phyloP scores from a whole-genome alignment of 2,888 invertebrate genomes.

The Pharmacophagus antenor region DNA sequence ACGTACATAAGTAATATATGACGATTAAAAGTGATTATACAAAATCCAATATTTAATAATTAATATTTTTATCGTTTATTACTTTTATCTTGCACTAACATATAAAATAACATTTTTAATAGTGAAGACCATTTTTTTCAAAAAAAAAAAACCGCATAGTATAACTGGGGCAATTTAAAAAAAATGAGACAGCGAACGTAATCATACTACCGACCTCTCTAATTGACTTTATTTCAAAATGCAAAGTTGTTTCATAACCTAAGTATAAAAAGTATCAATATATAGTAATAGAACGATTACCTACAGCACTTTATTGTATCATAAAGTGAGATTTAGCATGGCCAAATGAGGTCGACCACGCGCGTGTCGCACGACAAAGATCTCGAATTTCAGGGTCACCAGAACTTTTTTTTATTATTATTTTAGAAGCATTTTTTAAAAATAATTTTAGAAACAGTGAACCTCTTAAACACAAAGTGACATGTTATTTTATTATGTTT shows the following conservation, averaged over 20 bases:
- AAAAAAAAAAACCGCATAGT: conserved; percentile 4
- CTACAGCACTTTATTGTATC: conserved; percentile 27
- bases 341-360: conserved; percentile 22
- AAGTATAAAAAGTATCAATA: conserved; percentile 28
- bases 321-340: conserved; percentile 29
- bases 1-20: too few species aligned
- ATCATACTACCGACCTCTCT: conserved; percentile 24
- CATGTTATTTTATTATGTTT: too few species aligned
- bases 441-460: background rate
- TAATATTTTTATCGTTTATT: too few species aligned
- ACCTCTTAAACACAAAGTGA: too few species aligned
- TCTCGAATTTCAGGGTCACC: conserved; percentile 7
- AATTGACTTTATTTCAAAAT: conserved; percentile 28
- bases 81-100: background rate
- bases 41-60: too few species aligned
- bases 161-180: conserved; percentile 17
- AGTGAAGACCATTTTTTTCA: background rate
- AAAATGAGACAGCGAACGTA: conserved; percentile 19
- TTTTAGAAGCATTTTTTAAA: background rate
- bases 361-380: conserved; percentile 27
- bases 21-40: too few species aligned
- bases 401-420: conserved; percentile 3
- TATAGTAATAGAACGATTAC: conserved; percentile 28
- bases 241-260: conserved; percentile 25
- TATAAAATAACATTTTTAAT: background rate